phyloP scores from a whole-genome alignment of 1,140 invertebrate genomes.

The Drosophila burlai region DNA sequence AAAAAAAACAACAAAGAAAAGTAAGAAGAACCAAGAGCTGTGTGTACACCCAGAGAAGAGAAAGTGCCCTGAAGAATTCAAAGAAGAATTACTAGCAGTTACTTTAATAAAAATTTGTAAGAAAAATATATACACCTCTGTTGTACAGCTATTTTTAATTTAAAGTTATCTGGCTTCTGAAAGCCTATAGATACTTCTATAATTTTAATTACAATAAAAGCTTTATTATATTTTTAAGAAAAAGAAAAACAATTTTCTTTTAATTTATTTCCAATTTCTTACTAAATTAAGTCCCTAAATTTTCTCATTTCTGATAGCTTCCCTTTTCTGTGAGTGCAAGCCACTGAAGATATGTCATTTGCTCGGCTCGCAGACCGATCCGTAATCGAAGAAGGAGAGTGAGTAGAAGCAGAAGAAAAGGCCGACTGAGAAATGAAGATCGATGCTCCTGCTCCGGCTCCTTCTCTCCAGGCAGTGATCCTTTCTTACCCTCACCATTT shows the following conservation, averaged over 20 bases:
- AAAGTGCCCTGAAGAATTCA: not conserved
- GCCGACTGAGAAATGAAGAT: conserved; percentile 67
- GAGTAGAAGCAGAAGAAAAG: conserved; percentile 10
- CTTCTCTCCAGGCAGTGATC: not conserved
- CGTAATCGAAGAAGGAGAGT: conserved; percentile 61
- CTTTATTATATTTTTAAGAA: too few species aligned
- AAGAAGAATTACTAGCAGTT: not conserved
- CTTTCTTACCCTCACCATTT: not conserved
- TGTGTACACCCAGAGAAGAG: conserved; percentile 30
- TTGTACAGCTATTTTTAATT: not conserved
- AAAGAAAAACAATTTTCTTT: not conserved
- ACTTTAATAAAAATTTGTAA: not conserved
- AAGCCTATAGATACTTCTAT: too few species aligned
- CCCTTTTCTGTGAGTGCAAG: conserved; percentile 29
- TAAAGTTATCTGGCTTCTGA: too few species aligned
- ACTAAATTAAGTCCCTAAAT: too few species aligned
- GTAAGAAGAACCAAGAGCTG: conserved; percentile 29
- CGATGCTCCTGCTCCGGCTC: conserved; percentile 50
- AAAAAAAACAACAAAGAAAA: conserved; percentile 44
- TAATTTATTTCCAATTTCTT: too few species aligned
- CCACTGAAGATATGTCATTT: conserved; percentile 75
- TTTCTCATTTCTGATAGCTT: not conserved
- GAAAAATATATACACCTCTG: rapidly evolving
- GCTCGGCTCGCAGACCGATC: conserved; percentile 51
- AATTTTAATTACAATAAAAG: too few species aligned